Percentiles rank a stretch among this genome's conserved stretches.
phyloP scores from a whole-genome alignment of 64 coral and sea anemone genomes.

The Porites australiensis region DNA sequence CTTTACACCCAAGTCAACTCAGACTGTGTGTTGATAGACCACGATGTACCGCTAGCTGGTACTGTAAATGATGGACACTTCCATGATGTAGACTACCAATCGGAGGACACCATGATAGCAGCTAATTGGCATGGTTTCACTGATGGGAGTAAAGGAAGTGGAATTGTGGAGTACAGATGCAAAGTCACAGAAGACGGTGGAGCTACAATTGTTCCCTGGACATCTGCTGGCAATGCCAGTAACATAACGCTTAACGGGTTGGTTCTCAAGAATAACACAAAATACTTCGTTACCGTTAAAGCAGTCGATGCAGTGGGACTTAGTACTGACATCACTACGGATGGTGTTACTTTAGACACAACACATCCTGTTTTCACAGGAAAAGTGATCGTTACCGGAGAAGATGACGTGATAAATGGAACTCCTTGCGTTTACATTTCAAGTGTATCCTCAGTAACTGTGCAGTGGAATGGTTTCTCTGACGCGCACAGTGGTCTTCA shows the following conservation, averaged over 20 bases:
- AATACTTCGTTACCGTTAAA: constrained; percentile 56
- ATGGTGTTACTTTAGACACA: constrained; percentile 76
- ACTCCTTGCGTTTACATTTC: constrained; percentile 54
- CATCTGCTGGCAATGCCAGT: not conserved
- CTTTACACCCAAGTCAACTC: constrained; percentile 67
- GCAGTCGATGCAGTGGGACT: constrained; percentile 67
- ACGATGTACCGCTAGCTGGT: constrained; percentile 81
- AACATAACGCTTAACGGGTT: constrained; percentile 55
- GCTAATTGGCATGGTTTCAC: constrained; percentile 93
- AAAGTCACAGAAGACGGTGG: constrained; percentile 35
- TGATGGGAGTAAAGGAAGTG: constrained; percentile 88
- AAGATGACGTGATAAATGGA: constrained; percentile 48
- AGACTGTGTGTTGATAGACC: constrained; percentile 92
- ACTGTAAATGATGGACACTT: constrained; percentile 80
- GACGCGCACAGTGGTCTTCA: constrained; percentile 73
- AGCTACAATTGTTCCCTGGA: constrained; percentile 3
- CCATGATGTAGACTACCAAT: constrained; percentile 86
- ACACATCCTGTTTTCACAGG: constrained; percentile 79
- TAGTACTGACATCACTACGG: constrained; percentile 70
- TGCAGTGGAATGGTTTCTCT: constrained; percentile 61
- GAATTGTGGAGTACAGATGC: constrained; percentile 84
- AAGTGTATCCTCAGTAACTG: constrained; percentile 15
- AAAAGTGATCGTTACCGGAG: constrained; percentile 38
- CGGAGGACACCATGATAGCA: constrained; percentile 50
- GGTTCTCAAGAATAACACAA: constrained; percentile 55